Conservation (phyloP, 2,113 vertebrate genomes). For the Epinephelus moara region DNA sequence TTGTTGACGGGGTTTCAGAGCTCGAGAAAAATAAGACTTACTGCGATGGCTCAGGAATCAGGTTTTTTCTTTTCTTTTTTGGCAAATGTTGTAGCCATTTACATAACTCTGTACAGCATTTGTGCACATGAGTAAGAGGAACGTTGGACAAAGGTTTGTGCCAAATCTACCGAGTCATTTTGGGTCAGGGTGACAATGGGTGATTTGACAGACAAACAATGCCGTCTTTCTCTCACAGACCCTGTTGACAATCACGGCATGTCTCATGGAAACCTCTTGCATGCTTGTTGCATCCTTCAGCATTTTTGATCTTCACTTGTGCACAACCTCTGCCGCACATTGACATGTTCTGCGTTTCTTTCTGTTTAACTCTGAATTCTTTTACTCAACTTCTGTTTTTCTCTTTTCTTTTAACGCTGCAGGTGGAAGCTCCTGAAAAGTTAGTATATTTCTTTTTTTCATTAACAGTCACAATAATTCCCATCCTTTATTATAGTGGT, state of each 20-base stretch:
- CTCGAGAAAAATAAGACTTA: slow-evolving; percentile 9
- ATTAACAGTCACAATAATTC: slow-evolving; percentile 5
- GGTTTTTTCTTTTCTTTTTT: background rate
- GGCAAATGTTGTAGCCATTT: slow-evolving; percentile 42
- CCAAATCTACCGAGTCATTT: slow-evolving; percentile 57
- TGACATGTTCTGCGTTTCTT: slow-evolving; percentile 35
- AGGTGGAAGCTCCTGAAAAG: slow-evolving; percentile 96
- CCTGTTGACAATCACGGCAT: slow-evolving; percentile 67
- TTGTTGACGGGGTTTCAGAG: slow-evolving; percentile 17
- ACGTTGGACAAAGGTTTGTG: slow-evolving; percentile 37
- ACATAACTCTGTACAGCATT: slow-evolving; percentile 39
- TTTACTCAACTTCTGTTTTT: slow-evolving; percentile 70
- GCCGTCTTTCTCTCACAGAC: slow-evolving; percentile 52
- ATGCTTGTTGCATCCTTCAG: slow-evolving; percentile 62
- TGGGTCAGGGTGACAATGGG: slow-evolving; percentile 65
- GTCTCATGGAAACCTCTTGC: slow-evolving; percentile 61
- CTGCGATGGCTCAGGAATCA: slow-evolving; percentile 9
- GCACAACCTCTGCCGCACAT: slow-evolving; percentile 27
- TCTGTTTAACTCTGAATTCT: background rate
- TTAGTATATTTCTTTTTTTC: slow-evolving; percentile 88
- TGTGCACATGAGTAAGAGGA: slow-evolving; percentile 34
- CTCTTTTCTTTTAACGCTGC: slow-evolving; percentile 72
- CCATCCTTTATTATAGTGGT: background rate
- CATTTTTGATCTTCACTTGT: slow-evolving; percentile 34
- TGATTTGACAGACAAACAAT: slow-evolving; percentile 66